Percentiles rank a stretch among this genome's conserved stretches.
Conservation (phyloP, 2,797 vertebrate genomes). For the Phyllotis vaccarum region DNA sequence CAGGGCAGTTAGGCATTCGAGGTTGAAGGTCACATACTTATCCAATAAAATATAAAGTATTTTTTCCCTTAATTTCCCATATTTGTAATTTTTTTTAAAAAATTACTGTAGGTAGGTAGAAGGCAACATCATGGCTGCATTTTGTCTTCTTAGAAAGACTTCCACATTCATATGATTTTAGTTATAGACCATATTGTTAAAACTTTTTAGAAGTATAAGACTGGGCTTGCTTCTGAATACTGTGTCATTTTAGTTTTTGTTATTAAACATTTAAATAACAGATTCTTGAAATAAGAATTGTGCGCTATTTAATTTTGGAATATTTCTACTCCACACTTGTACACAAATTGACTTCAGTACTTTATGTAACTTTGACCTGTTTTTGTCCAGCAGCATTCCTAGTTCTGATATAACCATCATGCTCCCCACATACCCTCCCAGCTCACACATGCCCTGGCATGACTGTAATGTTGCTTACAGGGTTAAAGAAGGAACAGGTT, state of each 20-base stretch:
- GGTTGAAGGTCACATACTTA: neutral
- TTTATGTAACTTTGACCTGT: neutral
- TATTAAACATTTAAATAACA: slow-evolving; percentile 17
- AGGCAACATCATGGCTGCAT: neutral
- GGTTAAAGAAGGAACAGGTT: neutral
- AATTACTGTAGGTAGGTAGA: neutral
- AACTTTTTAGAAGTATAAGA: neutral
- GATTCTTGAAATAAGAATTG: neutral
- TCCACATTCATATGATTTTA: neutral
- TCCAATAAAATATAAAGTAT: neutral
- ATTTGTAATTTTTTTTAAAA: neutral
- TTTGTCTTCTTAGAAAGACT: neutral
- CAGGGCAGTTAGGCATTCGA: slow-evolving; percentile 30
- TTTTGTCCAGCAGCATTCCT: neutral
- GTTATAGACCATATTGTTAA: neutral
- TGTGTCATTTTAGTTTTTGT: neutral
- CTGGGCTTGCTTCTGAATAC: neutral
- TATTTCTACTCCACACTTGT: neutral
- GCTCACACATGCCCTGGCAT: neutral
- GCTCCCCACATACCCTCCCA: neutral
- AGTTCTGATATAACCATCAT: neutral
- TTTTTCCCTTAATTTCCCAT: slow-evolving; percentile 8
- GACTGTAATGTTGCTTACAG: neutral
- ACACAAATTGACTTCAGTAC: neutral
- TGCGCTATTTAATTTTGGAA: neutral